Evolutionary conservation across 2,888 invertebrate genomes (phyloP), one percentile per base, ranked within the genome.

Genomic region (Tenthredo mesomela): DNA sequence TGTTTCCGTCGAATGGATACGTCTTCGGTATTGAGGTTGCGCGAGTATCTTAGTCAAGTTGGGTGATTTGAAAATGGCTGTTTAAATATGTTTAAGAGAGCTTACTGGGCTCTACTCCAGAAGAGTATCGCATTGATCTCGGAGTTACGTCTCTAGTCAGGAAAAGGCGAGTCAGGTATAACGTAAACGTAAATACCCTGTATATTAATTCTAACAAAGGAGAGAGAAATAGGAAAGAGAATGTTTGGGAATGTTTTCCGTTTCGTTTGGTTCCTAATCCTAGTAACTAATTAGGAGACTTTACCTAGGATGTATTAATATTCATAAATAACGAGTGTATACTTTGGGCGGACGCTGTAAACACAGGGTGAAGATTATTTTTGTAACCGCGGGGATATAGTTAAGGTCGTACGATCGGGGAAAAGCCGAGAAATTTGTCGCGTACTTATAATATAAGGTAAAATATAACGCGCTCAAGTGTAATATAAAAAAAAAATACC

Each of bases 321-420:
- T 58, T 80, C 21, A 37, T 80, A 80, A 33, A 80, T 80, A 80
- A 80, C 40, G 61, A 80, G 40, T 40, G 9, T 80, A 80, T 80
- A 40, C 80, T 80, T 80, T 80, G 58, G 54, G 40, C 37, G 58
- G 61, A 58, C 25, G n/a, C 12, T 37, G 33, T n/a, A 5, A 80
- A 61, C 58, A 80, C 80, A 80, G 80, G 80, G 80, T 80, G 80
- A 61, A 80, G 58, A 80, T 80, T 80, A 80, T 80, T 80, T 80
- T 80, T 80, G 80, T 80, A 80, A 80, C 12, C 15, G 40, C 61
- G 58, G 50, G 61, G 61, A 10, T 80, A 80, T 40, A 61, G 37
- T 40, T 80, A 58, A 61, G n/a, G 40, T 61, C 37, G 37, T 37
- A 80, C 33, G 80, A 61, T 37, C 21, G 61, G 40, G 40, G 40